Evolutionary conservation across 1,140 invertebrate species (phyloP).

Genomic region (Trachymyrmex septentrionalis): DNA sequence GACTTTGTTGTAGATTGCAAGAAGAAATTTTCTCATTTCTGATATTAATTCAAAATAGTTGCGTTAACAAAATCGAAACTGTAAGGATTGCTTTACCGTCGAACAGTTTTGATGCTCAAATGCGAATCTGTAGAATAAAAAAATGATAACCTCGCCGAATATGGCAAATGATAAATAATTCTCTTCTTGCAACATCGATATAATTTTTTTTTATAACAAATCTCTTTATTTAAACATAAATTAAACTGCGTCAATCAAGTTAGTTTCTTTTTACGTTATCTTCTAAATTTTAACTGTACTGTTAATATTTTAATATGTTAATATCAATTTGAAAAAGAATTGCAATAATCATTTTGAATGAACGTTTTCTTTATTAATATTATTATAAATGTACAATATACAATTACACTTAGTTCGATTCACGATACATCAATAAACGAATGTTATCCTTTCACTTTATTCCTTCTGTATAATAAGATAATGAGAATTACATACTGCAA

Average conservation of each 20-base stretch:
- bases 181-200: not conserved
- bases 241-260: not conserved
- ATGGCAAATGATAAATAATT: not conserved
- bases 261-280: not conserved
- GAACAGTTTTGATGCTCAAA: not conserved
- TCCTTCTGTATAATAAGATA: not conserved
- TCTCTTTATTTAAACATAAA: not conserved
- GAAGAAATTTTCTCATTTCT: not conserved
- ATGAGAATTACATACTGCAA: not conserved
- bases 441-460: not conserved
- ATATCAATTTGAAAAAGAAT: not conserved
- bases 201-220: not conserved
- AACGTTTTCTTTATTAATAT: slow-evolving; percentile 35
- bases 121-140: not conserved
- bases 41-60: not conserved
- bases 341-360: not conserved
- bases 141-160: slow-evolving; percentile 12
- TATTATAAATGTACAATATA: slow-evolving; percentile 58
- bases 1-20: not conserved
- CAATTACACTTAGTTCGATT: slow-evolving; percentile 19
- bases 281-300: not conserved
- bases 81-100: not conserved
- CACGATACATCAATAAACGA: not conserved
- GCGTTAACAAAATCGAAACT: not conserved
- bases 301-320: not conserved